Conservation (phyloP, 2,888 invertebrate species). For the Tolmerus cingulatus region DNA sequence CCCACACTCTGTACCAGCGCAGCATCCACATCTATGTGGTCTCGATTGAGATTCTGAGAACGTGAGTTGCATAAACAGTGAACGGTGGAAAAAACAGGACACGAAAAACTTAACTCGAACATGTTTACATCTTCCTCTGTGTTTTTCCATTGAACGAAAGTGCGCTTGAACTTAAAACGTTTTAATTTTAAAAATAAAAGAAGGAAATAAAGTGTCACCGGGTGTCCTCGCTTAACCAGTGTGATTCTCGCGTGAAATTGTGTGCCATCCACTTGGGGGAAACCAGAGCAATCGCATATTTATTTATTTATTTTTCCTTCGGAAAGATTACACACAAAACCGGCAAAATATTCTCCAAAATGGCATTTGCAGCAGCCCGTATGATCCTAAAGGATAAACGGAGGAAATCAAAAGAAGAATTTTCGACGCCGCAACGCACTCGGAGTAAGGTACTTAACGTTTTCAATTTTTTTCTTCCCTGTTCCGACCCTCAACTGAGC, state of each 20-base stretch:
- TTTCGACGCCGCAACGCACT: conserved; percentile 73
- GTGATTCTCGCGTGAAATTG: background rate
- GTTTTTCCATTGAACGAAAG: conserved; percentile 1
- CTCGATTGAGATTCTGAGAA: conserved; percentile 3
- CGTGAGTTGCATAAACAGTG: conserved; percentile 27
- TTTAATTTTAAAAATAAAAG: background rate
- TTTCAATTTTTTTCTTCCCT: background rate
- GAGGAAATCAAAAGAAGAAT: conserved; percentile 83
- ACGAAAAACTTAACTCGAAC: background rate
- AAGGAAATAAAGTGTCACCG: background rate
- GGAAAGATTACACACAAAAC: background rate
- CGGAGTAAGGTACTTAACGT: conserved; percentile 78
- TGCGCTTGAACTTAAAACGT: conserved; percentile 27
- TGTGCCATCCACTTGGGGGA: background rate
- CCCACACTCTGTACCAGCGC: conserved; percentile 17
- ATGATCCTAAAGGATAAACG: conserved; percentile 86
- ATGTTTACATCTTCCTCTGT: background rate
- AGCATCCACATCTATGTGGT: background rate
- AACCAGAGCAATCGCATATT: background rate
- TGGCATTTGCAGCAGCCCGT: conserved; percentile 85
- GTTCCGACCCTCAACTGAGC: background rate
- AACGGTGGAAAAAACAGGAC: conserved; percentile 21
- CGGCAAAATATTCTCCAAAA: conserved; percentile 58
- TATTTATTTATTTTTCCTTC: background rate
- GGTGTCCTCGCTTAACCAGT: background rate